Base-by-base conservation (phyloP, 2,797 vertebrate genomes). In the Tarsius wallacei region DNA sequence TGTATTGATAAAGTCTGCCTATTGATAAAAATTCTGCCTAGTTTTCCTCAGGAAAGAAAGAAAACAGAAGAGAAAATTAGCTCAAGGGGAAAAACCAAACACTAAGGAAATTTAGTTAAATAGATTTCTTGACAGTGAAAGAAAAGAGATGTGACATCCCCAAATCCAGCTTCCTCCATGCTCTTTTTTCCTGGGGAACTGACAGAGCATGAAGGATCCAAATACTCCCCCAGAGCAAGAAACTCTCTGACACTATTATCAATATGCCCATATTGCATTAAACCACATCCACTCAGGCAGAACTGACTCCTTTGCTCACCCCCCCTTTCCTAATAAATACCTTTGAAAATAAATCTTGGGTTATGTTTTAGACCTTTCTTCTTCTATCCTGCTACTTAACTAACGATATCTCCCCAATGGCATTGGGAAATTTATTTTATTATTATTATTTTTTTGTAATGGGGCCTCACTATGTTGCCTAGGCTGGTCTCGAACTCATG, bases 51-150 rank as follows among this genome's bases (percentile, higher is more conserved):
- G 77, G 78, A 76, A 96, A 96, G 95, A 89, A 94, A 90, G 74
- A 94, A 97, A 97, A 94, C 96, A 94, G 85, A 90, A 83, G 66
- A 87, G 76, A 96, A 98, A 91, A 95, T 89, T 68, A 80, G 81
- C 93, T 93, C 6, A 51, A 47, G 83, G 85, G 91, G n/a, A 78
- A 91, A 63, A 95, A 74, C 7, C 51, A 57, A 95, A 95, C 59
- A 68, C 89, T 68, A 84, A 77, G 63, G 93, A 97, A 97, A 95
- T 94, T 70, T 91, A 97, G 98, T 98, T 97, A 97, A 95, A 91
- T 78, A 97, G 95, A 96, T 93, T 93, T 86, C 96, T 98, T 93
- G 92, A 95, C 84, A 84, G 5, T 74, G 89, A 95, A 93, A 97
- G 91, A 97, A 97, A 96, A 93, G 95, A 95, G 74, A 96, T 36